Conservation (phyloP, 2,113 vertebrate genomes). For the Larimichthys polyactis region DNA sequence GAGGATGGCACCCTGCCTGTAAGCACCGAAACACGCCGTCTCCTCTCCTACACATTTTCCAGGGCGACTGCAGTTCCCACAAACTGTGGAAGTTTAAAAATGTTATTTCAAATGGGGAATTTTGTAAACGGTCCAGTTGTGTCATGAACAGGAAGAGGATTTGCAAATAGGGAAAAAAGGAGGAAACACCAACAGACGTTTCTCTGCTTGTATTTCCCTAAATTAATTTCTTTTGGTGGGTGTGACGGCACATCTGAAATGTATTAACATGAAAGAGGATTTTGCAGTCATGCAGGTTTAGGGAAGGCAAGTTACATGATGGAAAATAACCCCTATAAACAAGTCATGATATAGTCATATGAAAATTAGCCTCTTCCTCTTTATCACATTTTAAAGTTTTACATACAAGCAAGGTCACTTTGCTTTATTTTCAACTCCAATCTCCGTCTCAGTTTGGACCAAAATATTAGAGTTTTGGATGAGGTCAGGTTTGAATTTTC, state of each 20-base stretch:
- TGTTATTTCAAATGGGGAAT: not conserved
- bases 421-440: too few relatives aligned
- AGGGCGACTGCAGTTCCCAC: not conserved
- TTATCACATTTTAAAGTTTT: not conserved
- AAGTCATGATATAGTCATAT: not conserved
- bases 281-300: not conserved
- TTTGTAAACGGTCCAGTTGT: not conserved
- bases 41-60: not conserved
- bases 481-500: not conserved
- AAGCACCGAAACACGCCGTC: constrained; percentile 66
- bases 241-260: not conserved
- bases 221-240: not conserved
- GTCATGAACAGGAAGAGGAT: not conserved
- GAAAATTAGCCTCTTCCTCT: not conserved
- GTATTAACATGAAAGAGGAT: not conserved
- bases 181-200: not conserved
- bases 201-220: not conserved
- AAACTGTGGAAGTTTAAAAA: not conserved
- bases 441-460: not conserved
- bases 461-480: not conserved
- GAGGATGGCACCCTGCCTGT: constrained; percentile 86
- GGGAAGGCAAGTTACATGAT: not conserved
- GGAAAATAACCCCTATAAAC: not conserved
- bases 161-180: not conserved
- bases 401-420: not conserved